Evolutionary conservation across 2,797 vertebrate genomes (phyloP), one percentile per base, ranked within the genome.

Genomic region (Bradypodion pumilum): DNA sequence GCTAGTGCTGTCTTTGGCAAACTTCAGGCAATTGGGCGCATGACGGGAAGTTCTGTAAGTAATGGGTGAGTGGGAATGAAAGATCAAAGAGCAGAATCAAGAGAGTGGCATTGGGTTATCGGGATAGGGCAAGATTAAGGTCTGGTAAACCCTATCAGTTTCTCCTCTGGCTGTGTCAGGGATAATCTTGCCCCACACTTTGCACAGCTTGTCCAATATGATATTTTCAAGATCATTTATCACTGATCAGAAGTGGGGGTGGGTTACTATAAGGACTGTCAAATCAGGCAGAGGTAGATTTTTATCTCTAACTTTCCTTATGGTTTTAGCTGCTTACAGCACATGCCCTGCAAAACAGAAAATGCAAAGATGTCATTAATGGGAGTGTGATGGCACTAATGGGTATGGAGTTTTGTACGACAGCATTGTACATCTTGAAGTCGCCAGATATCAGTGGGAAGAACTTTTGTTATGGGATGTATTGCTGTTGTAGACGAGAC

Each of bases 31-130:
- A 98, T 99, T 78, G 97, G 96, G 72, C 94, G 91, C 87, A 97
- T 98, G 96, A 96, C 96, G 0, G 97, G 98, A 76, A 97, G 95
- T 44, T 95, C 97, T 82, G 98, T 98, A 94, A 98, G 97, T 94
- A 81, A 19, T 60, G 37, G 37, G 10, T 60, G 62, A 70, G 21
- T 65, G 52, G 32, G 44, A 66, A n/a, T 62, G 35, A 49, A 80
- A 40, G 60, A 35, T 79, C 60, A 52, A 60, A 44, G 19, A 40
- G 32, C 12, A 42, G 23, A 63, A 25, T 4, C 40, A 44, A 29
- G 46, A 32, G 9, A 32, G 46, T 25, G 46, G 3, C 46, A 42
- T 85, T 75, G 46, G 40, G 44, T 19, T 73, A 4, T 73, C 59
- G 32, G 37, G 29, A 66, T 42, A 49, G 60, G 60, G 40, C 69